Evolutionary conservation across 92 coral and sea anemone genomes (phyloP), one percentile per base, ranked within the genome.

Genomic region (Siderastrea radians): DNA sequence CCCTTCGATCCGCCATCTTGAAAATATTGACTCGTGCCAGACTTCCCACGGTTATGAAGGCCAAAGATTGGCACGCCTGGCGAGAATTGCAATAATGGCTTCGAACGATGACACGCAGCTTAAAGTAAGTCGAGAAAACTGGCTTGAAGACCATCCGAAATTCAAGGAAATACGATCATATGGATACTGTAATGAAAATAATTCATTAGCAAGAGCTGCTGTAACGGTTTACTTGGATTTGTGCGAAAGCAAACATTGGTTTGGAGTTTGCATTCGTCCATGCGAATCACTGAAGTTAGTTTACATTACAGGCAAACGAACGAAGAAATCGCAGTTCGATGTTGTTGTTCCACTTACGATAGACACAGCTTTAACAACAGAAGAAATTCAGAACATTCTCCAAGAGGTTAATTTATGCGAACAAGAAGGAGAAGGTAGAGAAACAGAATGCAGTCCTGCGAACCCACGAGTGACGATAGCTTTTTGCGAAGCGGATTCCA

Each of bases 141-240:
- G 99, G 99, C 90, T 97, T 7, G 98, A 97, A 80, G 88, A 84
- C 19, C 99, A 97, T 77, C 98, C 99, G 13, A 91, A 92, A 84
- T 95, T 90, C 64, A 72, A 92, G 74, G 96, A 94, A 84, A 92
- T 97, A 48, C 76, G 88, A 55, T 74, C 92, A 9, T 87, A 90
- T 54, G 98, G 98, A 68, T 96, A 86, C 84, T 90, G 81, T 70
- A 66, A 90, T 57, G 83, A 84, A 82, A 84, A 89, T 15, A 52
- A 84, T 0, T 79, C 83, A 5, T 9, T 91, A 11, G 83, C 93
- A 51, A 87, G 98, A 58, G 82, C 94, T 16, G 97, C 94, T 57
- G 95, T 97, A 90, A 83, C 91, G 84, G 99, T 97, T 71, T 97
- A 95, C 75, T 77, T 97, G 59, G 99, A 97, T 54, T 86, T 97